These are phyloP conservation scores for Corella eumyota DNA, from an alignment of 23 tunicate genomes.

Conservation along the genomic window DNA sequence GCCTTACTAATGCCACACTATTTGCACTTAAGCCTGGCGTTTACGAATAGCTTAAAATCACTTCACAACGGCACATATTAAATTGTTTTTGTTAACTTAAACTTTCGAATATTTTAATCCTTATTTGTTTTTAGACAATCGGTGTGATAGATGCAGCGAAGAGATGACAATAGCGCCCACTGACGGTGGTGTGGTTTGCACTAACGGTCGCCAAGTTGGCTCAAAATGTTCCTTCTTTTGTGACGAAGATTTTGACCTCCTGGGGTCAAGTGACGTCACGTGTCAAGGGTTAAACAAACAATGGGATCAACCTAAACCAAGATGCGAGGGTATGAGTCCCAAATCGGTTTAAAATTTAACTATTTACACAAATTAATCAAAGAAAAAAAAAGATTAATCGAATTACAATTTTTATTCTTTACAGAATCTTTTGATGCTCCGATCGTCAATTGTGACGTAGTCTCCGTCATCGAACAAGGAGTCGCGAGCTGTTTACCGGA, in stretches of 20 bases:
- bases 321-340: background rate
- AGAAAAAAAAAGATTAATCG: too few relatives aligned
- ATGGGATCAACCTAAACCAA: constrained; percentile 7
- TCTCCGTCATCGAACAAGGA: background rate
- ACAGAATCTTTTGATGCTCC: background rate
- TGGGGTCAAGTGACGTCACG: constrained; percentile 1
- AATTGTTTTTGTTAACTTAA: background rate
- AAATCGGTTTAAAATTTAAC: too few relatives aligned
- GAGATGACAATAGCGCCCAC: constrained; percentile 6
- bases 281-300: background rate
- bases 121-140: background rate
- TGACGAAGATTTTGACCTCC: constrained; percentile 8
- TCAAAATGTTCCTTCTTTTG: constrained; percentile 9
- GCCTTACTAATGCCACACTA: too few relatives aligned
- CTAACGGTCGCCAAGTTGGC: background rate
- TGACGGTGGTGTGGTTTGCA: constrained; percentile 9
- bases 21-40: too few relatives aligned
- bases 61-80: too few relatives aligned
- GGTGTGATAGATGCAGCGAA: constrained; percentile 10
- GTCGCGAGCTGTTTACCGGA: background rate
- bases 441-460: background rate
- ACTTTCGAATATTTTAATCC: background rate
- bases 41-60: too few relatives aligned
- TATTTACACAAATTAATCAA: too few relatives aligned
- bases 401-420: too few relatives aligned